These are phyloP conservation scores for Leptinotarsa tumamoca DNA, from an alignment of 2,888 invertebrate species.

Conservation along the genomic window DNA sequence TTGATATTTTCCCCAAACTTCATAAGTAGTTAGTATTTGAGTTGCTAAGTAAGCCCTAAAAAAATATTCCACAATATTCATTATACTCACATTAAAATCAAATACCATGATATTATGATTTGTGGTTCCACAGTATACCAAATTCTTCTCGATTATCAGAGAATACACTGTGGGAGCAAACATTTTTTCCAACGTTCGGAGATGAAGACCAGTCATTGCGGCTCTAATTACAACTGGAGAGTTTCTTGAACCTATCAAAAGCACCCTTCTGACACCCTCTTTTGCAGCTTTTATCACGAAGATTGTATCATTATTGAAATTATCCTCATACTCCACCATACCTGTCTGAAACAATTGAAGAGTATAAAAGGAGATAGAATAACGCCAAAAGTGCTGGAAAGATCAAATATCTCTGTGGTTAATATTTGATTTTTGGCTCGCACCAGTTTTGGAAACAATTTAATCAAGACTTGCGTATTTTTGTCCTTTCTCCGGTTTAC, in stretches of 20 bases:
- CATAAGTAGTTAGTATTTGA: no score
- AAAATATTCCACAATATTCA: neutral
- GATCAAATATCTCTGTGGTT: no score
- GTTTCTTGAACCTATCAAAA: conserved; percentile 78
- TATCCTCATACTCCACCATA: conserved; percentile 56
- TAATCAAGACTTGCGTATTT: no score
- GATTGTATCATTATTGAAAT: conserved; percentile 75
- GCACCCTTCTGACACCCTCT: conserved; percentile 78
- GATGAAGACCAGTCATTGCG: conserved; percentile 76
- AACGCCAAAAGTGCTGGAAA: no score
- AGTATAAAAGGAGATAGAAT: neutral
- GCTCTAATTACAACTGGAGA: conserved; percentile 79
- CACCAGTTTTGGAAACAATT: no score
- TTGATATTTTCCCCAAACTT: neutral
- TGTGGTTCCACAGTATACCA: conserved; percentile 83
- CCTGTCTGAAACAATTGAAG: conserved; percentile 50
- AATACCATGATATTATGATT: conserved; percentile 79
- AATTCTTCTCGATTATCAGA: conserved; percentile 74
- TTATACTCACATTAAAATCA: conserved; percentile 77
- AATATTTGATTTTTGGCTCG: no score
- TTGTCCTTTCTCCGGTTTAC: no score
- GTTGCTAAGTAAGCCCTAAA: no score
- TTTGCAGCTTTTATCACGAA: conserved; percentile 78
- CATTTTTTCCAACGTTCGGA: conserved; percentile 74
- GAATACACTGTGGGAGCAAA: conserved; percentile 77